Conservation (phyloP, 2,797 vertebrate species). For the Lagocephalus sceleratus region DNA sequence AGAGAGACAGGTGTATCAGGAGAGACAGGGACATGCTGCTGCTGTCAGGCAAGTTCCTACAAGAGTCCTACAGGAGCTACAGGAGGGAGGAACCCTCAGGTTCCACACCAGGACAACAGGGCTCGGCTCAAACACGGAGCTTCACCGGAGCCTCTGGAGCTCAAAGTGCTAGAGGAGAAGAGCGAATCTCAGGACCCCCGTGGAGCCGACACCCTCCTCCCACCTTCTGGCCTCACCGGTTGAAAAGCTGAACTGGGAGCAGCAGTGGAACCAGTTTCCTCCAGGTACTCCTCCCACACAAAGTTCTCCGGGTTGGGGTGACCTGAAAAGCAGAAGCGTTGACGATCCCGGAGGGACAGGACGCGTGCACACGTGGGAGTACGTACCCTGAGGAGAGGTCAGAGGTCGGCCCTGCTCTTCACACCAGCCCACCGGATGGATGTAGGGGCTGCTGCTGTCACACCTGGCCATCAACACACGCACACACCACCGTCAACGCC, state of each 20-base stretch:
- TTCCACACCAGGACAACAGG: too few relatives aligned
- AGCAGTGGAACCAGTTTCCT: slow-evolving; percentile 79
- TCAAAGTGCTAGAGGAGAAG: background rate
- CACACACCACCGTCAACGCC: background rate
- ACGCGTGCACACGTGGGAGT: background rate
- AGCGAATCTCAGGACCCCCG: background rate
- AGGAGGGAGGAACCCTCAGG: too few relatives aligned
- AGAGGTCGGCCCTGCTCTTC: slow-evolving; percentile 70
- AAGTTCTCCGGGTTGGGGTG: slow-evolving; percentile 82
- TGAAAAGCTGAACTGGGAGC: slow-evolving; percentile 83
- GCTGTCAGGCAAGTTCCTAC: too few relatives aligned
- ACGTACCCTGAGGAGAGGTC: slow-evolving; percentile 69
- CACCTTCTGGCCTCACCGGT: slow-evolving; percentile 66
- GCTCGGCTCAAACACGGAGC: too few relatives aligned
- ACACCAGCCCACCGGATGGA: slow-evolving; percentile 84
- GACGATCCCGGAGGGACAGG: background rate
- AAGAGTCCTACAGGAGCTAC: too few relatives aligned
- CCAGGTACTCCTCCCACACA: slow-evolving; percentile 87
- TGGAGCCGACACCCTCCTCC: background rate
- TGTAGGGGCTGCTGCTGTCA: slow-evolving; percentile 85
- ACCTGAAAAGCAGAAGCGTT: slow-evolving; percentile 57
- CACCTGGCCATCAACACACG: slow-evolving; percentile 72
- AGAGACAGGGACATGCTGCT: too few relatives aligned
- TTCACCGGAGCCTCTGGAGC: too few relatives aligned
- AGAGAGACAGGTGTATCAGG: too few relatives aligned